Evolutionary conservation across 2,888 invertebrate genomes (phyloP).

Genomic region (Tubiluchus corallicola): DNA sequence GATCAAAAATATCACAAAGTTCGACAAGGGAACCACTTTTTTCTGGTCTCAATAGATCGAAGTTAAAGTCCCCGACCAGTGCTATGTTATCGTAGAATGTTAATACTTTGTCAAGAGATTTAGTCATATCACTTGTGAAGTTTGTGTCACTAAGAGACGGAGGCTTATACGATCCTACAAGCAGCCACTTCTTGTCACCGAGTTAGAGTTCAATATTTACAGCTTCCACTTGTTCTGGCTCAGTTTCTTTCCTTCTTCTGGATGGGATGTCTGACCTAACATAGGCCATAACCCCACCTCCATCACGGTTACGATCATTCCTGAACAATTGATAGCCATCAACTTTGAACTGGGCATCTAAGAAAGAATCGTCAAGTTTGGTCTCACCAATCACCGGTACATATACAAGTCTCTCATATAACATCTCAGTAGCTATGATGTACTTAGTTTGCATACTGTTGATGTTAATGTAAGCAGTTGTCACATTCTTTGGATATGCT

Average conservation of each 20-base stretch:
- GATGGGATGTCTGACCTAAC: too few relatives aligned
- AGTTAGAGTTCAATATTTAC: not conserved
- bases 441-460: conserved; percentile 1
- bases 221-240: not conserved
- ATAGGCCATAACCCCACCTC: too few relatives aligned
- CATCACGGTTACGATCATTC: not conserved
- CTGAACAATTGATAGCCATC: not conserved
- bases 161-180: not conserved
- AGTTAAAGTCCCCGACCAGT: conserved; percentile 1
- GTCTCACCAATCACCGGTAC: not conserved
- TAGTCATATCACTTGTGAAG: too few relatives aligned
- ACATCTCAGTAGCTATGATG: not conserved
- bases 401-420: not conserved
- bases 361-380: not conserved
- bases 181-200: not conserved
- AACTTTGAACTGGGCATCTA: not conserved
- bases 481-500: not conserved
- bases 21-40: not conserved
- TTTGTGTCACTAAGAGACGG: too few relatives aligned
- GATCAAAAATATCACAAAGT: not conserved
- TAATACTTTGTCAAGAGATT: too few relatives aligned
- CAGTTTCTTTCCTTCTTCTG: conserved; percentile 1
- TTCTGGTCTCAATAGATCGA: not conserved
- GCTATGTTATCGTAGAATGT: too few relatives aligned
- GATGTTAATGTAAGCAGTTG: not conserved